Evolutionary conservation across 2,888 invertebrate genomes (phyloP).

Genomic region (Heteropelma amictum): DNA sequence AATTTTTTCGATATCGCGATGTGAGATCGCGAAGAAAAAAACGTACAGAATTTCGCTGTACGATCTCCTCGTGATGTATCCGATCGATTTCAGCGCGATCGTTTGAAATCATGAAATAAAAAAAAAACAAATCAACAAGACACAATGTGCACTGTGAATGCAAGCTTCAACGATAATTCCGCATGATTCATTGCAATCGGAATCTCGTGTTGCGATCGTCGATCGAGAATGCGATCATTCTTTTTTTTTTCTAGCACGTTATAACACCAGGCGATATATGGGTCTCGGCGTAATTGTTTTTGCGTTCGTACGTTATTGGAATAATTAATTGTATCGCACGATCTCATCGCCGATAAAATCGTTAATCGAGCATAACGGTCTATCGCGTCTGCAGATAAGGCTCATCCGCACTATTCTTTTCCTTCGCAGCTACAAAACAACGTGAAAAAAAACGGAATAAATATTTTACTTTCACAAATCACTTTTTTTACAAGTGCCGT

Average conservation of each 20-base stretch:
- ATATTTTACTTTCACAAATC: no score
- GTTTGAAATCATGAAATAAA: conserved; percentile 23
- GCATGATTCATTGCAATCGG: conserved; percentile 46
- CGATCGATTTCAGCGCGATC: neutral
- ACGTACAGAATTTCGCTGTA: neutral
- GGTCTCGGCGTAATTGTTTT: conserved; percentile 21
- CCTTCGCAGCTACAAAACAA: neutral
- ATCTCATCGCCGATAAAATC: neutral
- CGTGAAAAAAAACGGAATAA: neutral
- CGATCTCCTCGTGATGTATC: neutral
- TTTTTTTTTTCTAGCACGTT: conserved; percentile 15
- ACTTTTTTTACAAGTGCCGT: no score
- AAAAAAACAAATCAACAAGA: conserved; percentile 35
- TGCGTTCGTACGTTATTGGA: conserved; percentile 34
- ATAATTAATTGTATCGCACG: conserved; percentile 27
- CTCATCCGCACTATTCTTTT: conserved; percentile 15
- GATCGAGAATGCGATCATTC: conserved; percentile 33
- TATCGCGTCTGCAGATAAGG: conserved; percentile 1
- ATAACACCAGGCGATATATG: neutral
- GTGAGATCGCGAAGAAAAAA: neutral
- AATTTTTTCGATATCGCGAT: neutral
- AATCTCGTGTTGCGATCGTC: conserved; percentile 33
- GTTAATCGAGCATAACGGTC: conserved; percentile 34
- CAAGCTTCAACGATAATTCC: conserved; percentile 19
- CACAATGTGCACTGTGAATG: conserved; percentile 32